Base-by-base conservation (phyloP, 2,797 vertebrate species). In the Sebastes itinus region DNA sequence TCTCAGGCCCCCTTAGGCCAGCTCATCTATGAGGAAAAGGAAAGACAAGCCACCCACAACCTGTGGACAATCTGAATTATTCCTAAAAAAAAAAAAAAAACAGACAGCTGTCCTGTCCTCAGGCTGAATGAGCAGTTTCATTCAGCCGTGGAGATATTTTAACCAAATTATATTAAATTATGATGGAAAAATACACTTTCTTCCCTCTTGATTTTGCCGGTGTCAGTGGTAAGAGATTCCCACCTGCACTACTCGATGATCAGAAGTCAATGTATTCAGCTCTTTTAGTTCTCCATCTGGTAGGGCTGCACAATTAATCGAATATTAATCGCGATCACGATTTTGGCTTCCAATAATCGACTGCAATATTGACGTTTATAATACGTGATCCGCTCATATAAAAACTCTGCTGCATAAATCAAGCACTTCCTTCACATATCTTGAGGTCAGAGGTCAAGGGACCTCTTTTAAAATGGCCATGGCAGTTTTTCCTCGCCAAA, bases 41-140 rank as follows among this genome's bases (percentile, higher is more conserved):
- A 84, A 69, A 75, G 82, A 87, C 76, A 77, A 81, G 79, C 73
- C 72, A 62, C 63, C 74, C 80, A 63, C 68, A 80, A 72, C 88
- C 54, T 78, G 75, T 80, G 73, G 75, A 86, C 68, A 56, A 14
- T 38, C 38, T 55, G 49, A 78, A 80, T 80, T 75, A 86, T 73
- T 78, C n/a, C 30, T 35, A 6, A 72, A 75, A 72, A 75, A 76
- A 54, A 61, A 9, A 32, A 9, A 32, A 6, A 22, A 46, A 59
- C n/a, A 49, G 58, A n/a, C 49, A 77, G 30, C 68, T 73, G 59
- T 20, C 54, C 65, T 70, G 42, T 35, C 69, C 20, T 61, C 61
- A 38, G 60, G 78, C 23, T 75, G 14, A 72, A 79, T 30, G 58
- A 84, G 80, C 9, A 55, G 20, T 56, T 13, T 66, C 20, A 56